Conservation (phyloP, 2,113 vertebrate species). For the Oenanthe oenanthe region DNA sequence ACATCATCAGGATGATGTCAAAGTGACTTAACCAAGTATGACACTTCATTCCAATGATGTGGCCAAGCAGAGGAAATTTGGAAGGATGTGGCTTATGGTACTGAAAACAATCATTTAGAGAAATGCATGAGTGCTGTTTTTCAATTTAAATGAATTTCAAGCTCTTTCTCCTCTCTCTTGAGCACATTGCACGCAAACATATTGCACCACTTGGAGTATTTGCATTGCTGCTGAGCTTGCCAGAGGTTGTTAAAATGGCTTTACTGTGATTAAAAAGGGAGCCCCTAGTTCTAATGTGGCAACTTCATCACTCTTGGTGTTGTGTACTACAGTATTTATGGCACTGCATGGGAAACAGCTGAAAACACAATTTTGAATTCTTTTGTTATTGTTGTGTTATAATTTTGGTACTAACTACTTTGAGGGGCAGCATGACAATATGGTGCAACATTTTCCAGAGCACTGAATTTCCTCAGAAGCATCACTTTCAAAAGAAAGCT, state of each 20-base stretch:
- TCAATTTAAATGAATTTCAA: constrained; percentile 55
- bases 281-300: background rate
- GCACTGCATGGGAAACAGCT: background rate
- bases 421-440: background rate
- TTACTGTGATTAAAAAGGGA: background rate
- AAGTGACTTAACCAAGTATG: constrained; percentile 24
- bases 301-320: background rate
- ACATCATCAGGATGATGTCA: constrained; percentile 59
- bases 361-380: background rate
- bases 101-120: constrained; percentile 42
- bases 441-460: background rate
- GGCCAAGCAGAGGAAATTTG: constrained; percentile 50
- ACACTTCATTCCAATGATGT: constrained; percentile 64
- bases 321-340: background rate
- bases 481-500: background rate
- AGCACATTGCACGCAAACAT: background rate
- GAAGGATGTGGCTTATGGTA: constrained; percentile 35
- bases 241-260: background rate
- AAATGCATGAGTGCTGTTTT: constrained; percentile 51
- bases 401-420: background rate
- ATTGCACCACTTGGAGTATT: constrained; percentile 10
- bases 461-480: background rate
- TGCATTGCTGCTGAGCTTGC: constrained; percentile 4
- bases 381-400: background rate
- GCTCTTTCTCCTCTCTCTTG: constrained; percentile 8